Conservation (phyloP, 1,140 invertebrate genomes). For the fruit fly (Drosophila melanogaster) region Release_6_plus_ISO1_MT NT_037436.4:13185001-13185500, state of each 20-base stretch:
- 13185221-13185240: slow-evolving; percentile 3
- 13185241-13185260: slow-evolving; percentile 12
- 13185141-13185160: not conserved
- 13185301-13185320: slow-evolving; percentile 66
- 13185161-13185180: slow-evolving; percentile 50
- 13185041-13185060: slow-evolving; percentile 11
- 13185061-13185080: slow-evolving; percentile 38
- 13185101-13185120: slow-evolving; percentile 14
- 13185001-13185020: not conserved
- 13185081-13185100: slow-evolving; percentile 33
- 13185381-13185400: slow-evolving; percentile 55
- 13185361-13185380: slow-evolving; percentile 60
- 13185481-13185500: slow-evolving; percentile 33
- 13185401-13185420: slow-evolving; percentile 30
- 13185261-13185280: slow-evolving; percentile 35
- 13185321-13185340: slow-evolving; percentile 70
- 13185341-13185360: slow-evolving; percentile 28
- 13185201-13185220: slow-evolving; percentile 18
- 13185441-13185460: slow-evolving; percentile 30
- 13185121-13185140: slow-evolving; percentile 18
- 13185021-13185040: slow-evolving; percentile 1
- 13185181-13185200: slow-evolving; percentile 57
- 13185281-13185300: slow-evolving; percentile 10
- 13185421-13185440: slow-evolving; percentile 21
- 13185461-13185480: slow-evolving; percentile 54